Base-by-base conservation (phyloP, 1,140 invertebrate genomes). In the Pseudomyrmex concolor region DNA sequence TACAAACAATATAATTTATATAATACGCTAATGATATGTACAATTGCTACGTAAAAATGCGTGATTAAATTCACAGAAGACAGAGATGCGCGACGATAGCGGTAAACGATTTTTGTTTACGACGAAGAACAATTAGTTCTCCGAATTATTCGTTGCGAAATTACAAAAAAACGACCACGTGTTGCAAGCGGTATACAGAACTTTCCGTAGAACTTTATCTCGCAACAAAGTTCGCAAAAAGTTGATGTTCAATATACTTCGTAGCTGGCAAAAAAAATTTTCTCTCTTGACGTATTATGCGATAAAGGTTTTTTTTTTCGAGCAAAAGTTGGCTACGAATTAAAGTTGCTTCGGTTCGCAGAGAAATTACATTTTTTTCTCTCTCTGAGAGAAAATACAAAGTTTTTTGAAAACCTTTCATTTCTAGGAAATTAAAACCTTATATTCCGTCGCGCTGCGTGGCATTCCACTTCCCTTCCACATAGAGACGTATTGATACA, bases 191-290 rank as follows among this genome's bases (percentile, higher is more conserved):
- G 10, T 17, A 48, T 66, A 66, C 54, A 76, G 22, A 34, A 66
- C 25, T 22, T 34, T 22, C 2, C 2, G 19, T n/a, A 54, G 1
- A 74, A 74, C 60, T 76, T 66, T 15, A 2, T 66, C 13, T 2
- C 45, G 54, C 12, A 3, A 7, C 34, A 22, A 77, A 67, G 74
- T 77, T 77, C 45, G 9, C 9, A 13, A 19, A 19, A 17, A 77
- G 25, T 34, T 19, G 48, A 15, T 19, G 43, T 17, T 10, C 34
- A 76, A 66, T n/a, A n/a, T n/a, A n/a, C 57, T 66, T 76, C 54
- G 5, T 76, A 54, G 13, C 7, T 43, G 43, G n/a, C n/a, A 66
- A 76, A 66, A 54, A 19, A 25, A 25, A 1, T 64, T 63, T 63
- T 7, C 15, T 76, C 59, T 25, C 4, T 15, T 34, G 12, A 76